Conservation (phyloP, 2,113 vertebrate genomes). For the Dryoscopus gambensis region DNA sequence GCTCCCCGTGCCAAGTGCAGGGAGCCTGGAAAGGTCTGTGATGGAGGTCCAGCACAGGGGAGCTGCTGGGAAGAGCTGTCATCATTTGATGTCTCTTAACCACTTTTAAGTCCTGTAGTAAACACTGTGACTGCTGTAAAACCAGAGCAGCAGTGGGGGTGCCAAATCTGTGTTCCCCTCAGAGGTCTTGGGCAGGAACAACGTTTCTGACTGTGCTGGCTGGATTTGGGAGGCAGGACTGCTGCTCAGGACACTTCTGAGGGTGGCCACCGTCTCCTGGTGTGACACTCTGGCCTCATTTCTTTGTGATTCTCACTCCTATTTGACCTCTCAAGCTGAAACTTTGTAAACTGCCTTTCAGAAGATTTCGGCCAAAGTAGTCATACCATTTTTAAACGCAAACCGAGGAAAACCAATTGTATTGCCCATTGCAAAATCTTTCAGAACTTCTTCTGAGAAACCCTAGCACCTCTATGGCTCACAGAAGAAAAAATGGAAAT, state of each 20-base stretch:
- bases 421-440: background rate
- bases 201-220: background rate
- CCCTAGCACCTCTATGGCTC: background rate
- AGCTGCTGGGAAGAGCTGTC: conserved; percentile 16
- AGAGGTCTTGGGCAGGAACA: background rate
- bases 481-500: background rate
- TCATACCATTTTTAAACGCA: background rate
- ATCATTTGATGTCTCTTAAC: background rate
- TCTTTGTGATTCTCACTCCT: background rate
- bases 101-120: conserved; percentile 25
- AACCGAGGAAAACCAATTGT: background rate
- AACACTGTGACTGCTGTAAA: background rate
- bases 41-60: background rate
- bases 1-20: background rate
- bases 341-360: background rate
- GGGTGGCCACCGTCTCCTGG: background rate
- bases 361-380: background rate
- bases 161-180: background rate
- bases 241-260: background rate
- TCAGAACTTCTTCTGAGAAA: background rate
- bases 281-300: background rate
- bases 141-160: background rate
- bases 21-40: background rate
- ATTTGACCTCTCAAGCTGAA: background rate
- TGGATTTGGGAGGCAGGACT: background rate